Percentiles rank a stretch among this genome's conserved stretches.
Evolutionary conservation across 2,888 invertebrate species (phyloP).

Genomic region (Tetragonisca angustula): DNA sequence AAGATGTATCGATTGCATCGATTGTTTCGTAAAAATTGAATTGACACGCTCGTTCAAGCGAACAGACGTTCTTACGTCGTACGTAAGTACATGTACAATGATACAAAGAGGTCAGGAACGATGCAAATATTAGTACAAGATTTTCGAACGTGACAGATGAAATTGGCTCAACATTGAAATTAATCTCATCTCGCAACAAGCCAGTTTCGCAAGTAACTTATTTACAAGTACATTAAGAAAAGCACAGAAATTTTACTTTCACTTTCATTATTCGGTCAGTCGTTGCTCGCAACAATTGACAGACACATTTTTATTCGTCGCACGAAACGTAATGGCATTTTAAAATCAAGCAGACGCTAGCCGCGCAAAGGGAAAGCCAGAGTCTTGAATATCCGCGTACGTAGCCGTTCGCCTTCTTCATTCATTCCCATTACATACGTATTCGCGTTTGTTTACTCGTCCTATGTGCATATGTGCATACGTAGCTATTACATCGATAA

Average conservation of each 20-base stretch:
- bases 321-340: constrained; percentile 53
- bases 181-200: constrained; percentile 14
- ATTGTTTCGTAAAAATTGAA: neutral
- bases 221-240: constrained; percentile 3
- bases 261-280: constrained; percentile 46
- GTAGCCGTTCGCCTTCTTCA: too few relatives aligned
- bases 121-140: constrained; percentile 33
- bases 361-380: constrained; percentile 39
- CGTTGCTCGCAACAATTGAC: constrained; percentile 43
- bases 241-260: constrained; percentile 60
- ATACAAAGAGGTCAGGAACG: neutral
- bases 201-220: constrained; percentile 22
- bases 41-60: neutral
- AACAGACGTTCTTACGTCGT: too few relatives aligned
- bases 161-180: constrained; percentile 18
- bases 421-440: too few relatives aligned
- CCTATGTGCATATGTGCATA: too few relatives aligned
- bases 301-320: constrained; percentile 54
- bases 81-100: neutral
- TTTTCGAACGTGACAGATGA: constrained; percentile 19
- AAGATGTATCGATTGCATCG: too few relatives aligned
- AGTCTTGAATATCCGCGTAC: constrained; percentile 16
- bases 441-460: too few relatives aligned
- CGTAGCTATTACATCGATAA: too few relatives aligned
- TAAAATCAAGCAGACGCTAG: constrained; percentile 30